Evolutionary conservation across 2,888 invertebrate genomes (phyloP), one percentile per base, ranked within the genome.

Genomic region (Troilus luridus): DNA sequence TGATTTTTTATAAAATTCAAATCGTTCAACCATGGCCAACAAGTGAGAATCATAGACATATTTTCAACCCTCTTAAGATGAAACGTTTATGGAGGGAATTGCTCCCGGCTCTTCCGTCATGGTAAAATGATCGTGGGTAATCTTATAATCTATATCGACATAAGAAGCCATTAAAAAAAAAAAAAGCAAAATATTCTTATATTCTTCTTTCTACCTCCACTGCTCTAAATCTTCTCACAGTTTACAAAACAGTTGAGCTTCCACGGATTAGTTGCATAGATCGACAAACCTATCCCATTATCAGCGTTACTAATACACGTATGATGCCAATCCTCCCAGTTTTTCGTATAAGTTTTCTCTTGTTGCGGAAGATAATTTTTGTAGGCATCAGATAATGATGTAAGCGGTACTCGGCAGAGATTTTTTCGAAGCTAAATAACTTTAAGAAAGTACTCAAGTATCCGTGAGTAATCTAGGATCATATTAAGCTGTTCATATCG

Each of bases 321-420:
- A 77, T 77, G 72, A 41, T 19, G 17, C 27, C 41, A 77, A 77
- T 77, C 41, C 72, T 14, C 72, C 21, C 27, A 77, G 27, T 77
- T 72, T 27, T 72, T 72, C 72, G 72, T 27, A 27, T 72, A 12
- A 72, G 27, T 72, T 77, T 77, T 77, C 72, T 77, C 72, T 77
- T 77, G 2, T 41, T 77, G 41, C 19, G 72, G 72, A 41, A 77
- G 41, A 77, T 77, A 77, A 77, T 77, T 77, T 41, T 41, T 77
- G 27, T 41, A 41, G 41, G 41, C 17, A 0, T n/a, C 17, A 41
- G 17, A 77, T 77, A 41, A 77, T 77, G 72, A 77, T 77, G 41
- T 27, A 77, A 77, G 67, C 27, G 14, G 41, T 19, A 17, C 8
- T 12, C 41, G 19, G 27, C 41, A 17, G 72, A 77, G 27, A 77